These are phyloP conservation scores for Eledona agricola DNA, from an alignment of 2,888 invertebrate genomes.

Conservation along the genomic window DNA sequence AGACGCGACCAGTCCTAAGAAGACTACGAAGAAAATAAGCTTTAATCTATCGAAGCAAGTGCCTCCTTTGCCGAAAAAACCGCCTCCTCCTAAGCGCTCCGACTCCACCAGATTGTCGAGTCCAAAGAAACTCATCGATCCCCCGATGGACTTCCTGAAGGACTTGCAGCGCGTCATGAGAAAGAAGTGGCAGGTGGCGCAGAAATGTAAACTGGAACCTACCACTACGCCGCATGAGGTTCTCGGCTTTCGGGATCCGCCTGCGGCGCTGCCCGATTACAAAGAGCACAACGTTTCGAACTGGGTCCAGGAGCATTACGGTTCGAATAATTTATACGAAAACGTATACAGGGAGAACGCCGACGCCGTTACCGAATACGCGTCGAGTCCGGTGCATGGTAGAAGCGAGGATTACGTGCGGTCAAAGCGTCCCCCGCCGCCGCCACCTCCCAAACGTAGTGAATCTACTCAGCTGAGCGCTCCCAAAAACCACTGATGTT, in stretches of 20 bases:
- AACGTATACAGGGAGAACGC: constrained; percentile 70
- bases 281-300: constrained; percentile 87
- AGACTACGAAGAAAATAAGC: constrained; percentile 70
- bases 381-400: constrained; percentile 58
- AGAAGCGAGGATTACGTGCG: constrained; percentile 32
- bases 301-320: constrained; percentile 91
- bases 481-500: constrained; percentile 60
- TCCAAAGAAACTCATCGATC: constrained; percentile 79
- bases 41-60: constrained; percentile 69
- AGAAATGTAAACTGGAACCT: constrained; percentile 88
- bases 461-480: constrained; percentile 81
- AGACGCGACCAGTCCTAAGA: constrained; percentile 65
- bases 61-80: constrained; percentile 73
- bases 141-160: constrained; percentile 83
- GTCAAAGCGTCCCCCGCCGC: constrained; percentile 79
- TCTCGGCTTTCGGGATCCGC: constrained; percentile 86
- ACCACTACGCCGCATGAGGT: constrained; percentile 92
- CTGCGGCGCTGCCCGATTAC: constrained; percentile 74
- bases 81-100: constrained; percentile 79
- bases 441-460: constrained; percentile 89
- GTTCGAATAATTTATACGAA: constrained; percentile 78
- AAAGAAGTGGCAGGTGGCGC: constrained; percentile 93
- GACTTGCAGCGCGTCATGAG: constrained; percentile 92
- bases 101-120: constrained; percentile 79
- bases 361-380: constrained; percentile 64